A percentile compares a stretch with the other conserved stretches of the same genome.
phyloP scores from a whole-genome alignment of 2,888 invertebrate genomes.

The Epinotia brunnichana region DNA sequence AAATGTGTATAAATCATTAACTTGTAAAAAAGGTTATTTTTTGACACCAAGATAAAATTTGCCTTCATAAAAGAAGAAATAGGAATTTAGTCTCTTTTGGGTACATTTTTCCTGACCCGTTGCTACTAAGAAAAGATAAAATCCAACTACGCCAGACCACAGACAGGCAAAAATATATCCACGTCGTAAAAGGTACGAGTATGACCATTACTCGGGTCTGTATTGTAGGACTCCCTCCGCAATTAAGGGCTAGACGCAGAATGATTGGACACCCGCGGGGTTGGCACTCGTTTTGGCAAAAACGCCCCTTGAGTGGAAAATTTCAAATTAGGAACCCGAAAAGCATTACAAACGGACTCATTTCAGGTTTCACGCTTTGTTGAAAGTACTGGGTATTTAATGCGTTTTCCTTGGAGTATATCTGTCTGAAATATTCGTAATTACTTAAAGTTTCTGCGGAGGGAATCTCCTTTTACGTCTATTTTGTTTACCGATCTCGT shows the following conservation, averaged over 20 bases:
- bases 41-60: too few species aligned
- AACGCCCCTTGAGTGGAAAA: slow-evolving; percentile 20
- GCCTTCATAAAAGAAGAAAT: not conserved
- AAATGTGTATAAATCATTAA: too few species aligned
- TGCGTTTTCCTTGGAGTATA: not conserved
- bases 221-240: slow-evolving; percentile 23
- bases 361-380: slow-evolving; percentile 16
- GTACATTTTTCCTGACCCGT: not conserved
- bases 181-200: slow-evolving; percentile 20
- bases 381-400: not conserved
- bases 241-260: slow-evolving; percentile 32
- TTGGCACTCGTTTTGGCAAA: slow-evolving; percentile 24
- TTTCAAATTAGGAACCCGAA: slow-evolving; percentile 28
- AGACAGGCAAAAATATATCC: slow-evolving; percentile 13
- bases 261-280: slow-evolving; percentile 29
- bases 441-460: not conserved
- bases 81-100: not conserved
- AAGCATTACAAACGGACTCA: slow-evolving; percentile 24
- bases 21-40: too few species aligned
- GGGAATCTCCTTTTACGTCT: not conserved
- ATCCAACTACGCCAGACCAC: slow-evolving; percentile 3
- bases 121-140: slow-evolving; percentile 18
- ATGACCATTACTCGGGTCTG: slow-evolving; percentile 28
- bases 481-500: too few species aligned
- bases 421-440: slow-evolving; percentile 1